phyloP scores from a whole-genome alignment of 2,797 vertebrate genomes.

The Ctenochaetus hawaiiensis region DNA sequence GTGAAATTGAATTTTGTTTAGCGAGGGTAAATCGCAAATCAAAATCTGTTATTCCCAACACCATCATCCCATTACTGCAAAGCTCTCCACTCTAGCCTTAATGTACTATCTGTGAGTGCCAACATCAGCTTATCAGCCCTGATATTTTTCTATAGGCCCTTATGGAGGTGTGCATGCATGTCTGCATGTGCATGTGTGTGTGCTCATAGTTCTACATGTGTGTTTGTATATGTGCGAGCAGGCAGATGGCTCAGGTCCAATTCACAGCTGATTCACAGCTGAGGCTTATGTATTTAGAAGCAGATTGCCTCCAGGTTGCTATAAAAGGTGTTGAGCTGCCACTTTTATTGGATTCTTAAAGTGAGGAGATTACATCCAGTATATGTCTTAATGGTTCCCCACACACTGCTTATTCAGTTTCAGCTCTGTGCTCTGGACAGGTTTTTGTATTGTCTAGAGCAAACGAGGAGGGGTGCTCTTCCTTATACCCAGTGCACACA shows the following conservation, averaged over 20 bases:
- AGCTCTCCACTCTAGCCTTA: conserved; percentile 56
- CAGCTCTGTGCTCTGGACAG: conserved; percentile 58
- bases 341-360: conserved; percentile 81
- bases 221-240: conserved; percentile 41
- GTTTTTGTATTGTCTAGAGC: conserved; percentile 54
- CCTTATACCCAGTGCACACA: conserved; percentile 49
- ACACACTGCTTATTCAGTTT: conserved; percentile 63
- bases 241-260: conserved; percentile 70
- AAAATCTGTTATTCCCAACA: conserved; percentile 59
- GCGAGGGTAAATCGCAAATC: conserved; percentile 54
- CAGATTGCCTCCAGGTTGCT: conserved; percentile 73
- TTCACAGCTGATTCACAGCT: conserved; percentile 71
- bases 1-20: conserved; percentile 71
- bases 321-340: conserved; percentile 80
- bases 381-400: conserved; percentile 72
- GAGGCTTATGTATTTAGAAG: conserved; percentile 72
- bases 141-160: conserved; percentile 56
- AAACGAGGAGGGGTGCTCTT: conserved; percentile 38
- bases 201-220: background rate
- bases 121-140: conserved; percentile 56
- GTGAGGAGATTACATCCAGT: conserved; percentile 69
- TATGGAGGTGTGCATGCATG: conserved; percentile 26
- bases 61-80: conserved; percentile 68
- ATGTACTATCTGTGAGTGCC: conserved; percentile 61
- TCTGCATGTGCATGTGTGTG: background rate